Percentiles rank a stretch among this genome's conserved stretches.
Evolutionary conservation across 2,888 invertebrate genomes (phyloP).

Genomic region (Melinaea menophilus): DNA sequence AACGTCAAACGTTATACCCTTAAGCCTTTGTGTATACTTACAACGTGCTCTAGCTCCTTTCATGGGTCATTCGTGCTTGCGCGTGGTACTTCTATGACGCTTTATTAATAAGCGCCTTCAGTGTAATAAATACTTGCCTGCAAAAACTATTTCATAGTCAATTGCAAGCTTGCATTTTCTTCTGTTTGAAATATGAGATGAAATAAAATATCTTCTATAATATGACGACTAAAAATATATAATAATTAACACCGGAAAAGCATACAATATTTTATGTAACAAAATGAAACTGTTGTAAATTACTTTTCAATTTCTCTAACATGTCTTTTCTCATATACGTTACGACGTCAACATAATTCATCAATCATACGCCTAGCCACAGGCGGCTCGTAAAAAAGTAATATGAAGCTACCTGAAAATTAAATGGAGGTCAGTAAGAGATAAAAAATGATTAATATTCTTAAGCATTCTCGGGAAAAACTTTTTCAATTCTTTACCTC

Average conservation of each 20-base stretch:
- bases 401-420: constrained; percentile 31
- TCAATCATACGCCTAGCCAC: constrained; percentile 25
- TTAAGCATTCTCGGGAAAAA: constrained; percentile 25
- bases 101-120: constrained; percentile 57
- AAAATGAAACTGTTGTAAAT: constrained; percentile 1
- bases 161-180: constrained; percentile 3
- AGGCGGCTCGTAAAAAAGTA: constrained; percentile 31
- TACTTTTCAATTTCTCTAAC: constrained; percentile 4
- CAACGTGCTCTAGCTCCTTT: constrained; percentile 53
- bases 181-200: not conserved
- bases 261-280: too few relatives aligned
- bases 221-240: too few relatives aligned
- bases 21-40: constrained; percentile 64
- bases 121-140: constrained; percentile 41
- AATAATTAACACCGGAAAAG: too few relatives aligned
- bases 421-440: constrained; percentile 29
- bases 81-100: constrained; percentile 46
- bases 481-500: constrained; percentile 32
- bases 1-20: constrained; percentile 60
- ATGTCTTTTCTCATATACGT: constrained; percentile 12
- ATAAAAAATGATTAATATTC: constrained; percentile 31
- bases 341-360: constrained; percentile 24
- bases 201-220: too few relatives aligned
- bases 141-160: constrained; percentile 12
- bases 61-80: constrained; percentile 55